These are phyloP conservation scores for Dendrocincla tyrannina DNA, from an alignment of 2,797 vertebrate species.

Conservation along the genomic window DNA sequence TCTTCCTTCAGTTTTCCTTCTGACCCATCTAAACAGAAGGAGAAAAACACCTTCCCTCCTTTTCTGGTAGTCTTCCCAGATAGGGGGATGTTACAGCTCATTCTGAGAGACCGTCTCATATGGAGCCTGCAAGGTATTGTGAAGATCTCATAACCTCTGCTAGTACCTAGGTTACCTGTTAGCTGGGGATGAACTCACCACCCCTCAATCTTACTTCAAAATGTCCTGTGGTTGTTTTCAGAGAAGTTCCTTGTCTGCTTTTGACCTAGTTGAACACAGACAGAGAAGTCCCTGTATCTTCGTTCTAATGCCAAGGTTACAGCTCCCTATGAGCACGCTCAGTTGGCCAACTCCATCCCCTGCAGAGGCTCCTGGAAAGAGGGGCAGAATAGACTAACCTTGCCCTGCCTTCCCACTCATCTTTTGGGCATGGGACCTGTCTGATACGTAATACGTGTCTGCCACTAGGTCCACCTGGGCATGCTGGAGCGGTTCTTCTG, in stretches of 20 bases:
- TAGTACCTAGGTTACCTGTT: neutral
- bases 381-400: neutral
- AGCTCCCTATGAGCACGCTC: rapidly evolving
- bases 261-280: neutral
- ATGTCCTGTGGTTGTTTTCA: neutral
- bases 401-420: neutral
- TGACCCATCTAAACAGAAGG: neutral
- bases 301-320: neutral
- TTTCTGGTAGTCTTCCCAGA: neutral
- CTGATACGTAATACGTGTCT: neutral
- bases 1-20: neutral
- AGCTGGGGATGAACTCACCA: neutral
- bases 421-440: neutral
- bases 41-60: neutral
- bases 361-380: neutral
- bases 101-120: neutral
- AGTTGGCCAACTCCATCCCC: neutral
- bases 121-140: neutral
- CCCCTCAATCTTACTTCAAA: neutral
- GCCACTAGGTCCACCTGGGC: neutral
- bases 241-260: neutral
- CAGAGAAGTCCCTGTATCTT: neutral
- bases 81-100: rapidly evolving
- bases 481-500: neutral
- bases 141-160: neutral